A percentile compares a stretch with the other conserved stretches of the same genome.
phyloP scores from a whole-genome alignment of 2,113 vertebrate genomes.

The Cnemophilus loriae region DNA sequence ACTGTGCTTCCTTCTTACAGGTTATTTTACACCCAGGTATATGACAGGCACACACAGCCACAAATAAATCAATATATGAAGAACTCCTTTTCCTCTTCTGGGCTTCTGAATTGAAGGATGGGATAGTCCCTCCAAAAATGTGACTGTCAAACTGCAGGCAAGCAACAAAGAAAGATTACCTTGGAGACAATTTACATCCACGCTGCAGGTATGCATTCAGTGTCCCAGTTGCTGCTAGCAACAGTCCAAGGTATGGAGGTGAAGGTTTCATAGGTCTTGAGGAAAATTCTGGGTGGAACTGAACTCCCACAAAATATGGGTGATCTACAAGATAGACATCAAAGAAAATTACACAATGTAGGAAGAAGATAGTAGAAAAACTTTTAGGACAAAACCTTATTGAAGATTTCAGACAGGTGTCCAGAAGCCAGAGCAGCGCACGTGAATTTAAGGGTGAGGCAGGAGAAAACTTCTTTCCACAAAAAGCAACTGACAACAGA shows the following conservation, averaged over 20 bases:
- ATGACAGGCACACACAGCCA: neutral
- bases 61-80: neutral
- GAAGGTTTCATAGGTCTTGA: conserved; percentile 83
- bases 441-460: neutral
- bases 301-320: conserved; percentile 80
- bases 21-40: neutral
- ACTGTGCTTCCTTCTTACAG: neutral
- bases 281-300: conserved; percentile 82
- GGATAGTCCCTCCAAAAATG: neutral
- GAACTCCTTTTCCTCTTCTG: neutral
- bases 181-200: conserved; percentile 71
- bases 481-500: neutral
- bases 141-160: neutral
- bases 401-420: neutral
- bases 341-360: conserved; percentile 21
- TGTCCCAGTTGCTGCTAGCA: conserved; percentile 77
- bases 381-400: neutral
- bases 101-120: neutral
- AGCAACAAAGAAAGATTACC: conserved; percentile 61
- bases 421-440: neutral
- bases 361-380: neutral
- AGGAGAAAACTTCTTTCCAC: neutral
- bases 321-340: conserved; percentile 65
- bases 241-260: conserved; percentile 76
- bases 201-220: conserved; percentile 68